A percentile compares a stretch with the other conserved stretches of the same genome.
Conservation (phyloP, 2,888 invertebrate species). For the Escarpia spicata region DNA sequence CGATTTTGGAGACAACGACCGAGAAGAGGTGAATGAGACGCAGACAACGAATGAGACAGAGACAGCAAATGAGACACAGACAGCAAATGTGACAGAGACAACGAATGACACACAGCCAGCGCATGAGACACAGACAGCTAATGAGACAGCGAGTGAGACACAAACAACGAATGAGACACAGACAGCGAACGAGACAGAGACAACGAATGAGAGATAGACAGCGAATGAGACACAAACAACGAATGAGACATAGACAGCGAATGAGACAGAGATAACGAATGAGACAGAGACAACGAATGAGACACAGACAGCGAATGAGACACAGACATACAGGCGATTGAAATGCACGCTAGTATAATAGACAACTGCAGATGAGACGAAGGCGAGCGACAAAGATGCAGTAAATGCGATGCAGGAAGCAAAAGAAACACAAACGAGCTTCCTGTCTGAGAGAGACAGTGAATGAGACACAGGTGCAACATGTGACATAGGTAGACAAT, state of each 20-base stretch:
- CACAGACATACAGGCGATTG: not conserved
- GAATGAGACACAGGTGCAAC: too few relatives aligned
- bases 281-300: not conserved
- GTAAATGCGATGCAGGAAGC: too few relatives aligned
- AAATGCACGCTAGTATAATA: not conserved
- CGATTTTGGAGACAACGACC: not conserved
- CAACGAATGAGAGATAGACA: too few relatives aligned
- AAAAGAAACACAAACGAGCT: too few relatives aligned
- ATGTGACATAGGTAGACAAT: too few relatives aligned
- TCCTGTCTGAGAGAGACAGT: too few relatives aligned
- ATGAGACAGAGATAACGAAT: not conserved
- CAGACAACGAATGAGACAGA: not conserved
- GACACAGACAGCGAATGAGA: not conserved
- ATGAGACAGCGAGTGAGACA: not conserved
- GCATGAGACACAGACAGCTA: too few relatives aligned
- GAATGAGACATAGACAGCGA: too few relatives aligned
- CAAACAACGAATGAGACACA: not conserved
- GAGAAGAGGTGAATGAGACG: not conserved
- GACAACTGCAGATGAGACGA: not conserved
- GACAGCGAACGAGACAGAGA: not conserved
- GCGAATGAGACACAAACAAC: too few relatives aligned
- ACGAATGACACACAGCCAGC: not conserved
- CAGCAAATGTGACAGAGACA: not conserved
- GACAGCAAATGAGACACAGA: not conserved
- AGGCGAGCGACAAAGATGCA: too few relatives aligned